phyloP scores from a whole-genome alignment of 2,888 invertebrate genomes.

The Drosophila neotestacea region DNA sequence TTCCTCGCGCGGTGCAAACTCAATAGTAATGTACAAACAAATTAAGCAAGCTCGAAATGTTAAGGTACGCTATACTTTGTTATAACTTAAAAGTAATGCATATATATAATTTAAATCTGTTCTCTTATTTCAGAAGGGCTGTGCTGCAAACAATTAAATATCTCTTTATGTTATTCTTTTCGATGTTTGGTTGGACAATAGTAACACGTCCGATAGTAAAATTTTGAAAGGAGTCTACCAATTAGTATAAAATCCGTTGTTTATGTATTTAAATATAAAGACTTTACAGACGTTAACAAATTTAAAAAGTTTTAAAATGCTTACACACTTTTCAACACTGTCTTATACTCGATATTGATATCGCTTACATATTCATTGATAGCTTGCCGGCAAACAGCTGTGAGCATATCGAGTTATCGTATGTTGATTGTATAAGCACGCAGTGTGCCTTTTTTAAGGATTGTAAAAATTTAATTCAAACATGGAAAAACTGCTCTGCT shows the following conservation, averaged over 20 bases:
- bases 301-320: neutral
- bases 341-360: neutral
- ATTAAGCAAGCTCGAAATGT: conserved; percentile 36
- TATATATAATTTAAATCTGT: too few species aligned
- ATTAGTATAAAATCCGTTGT: conserved; percentile 23
- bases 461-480: conserved; percentile 1
- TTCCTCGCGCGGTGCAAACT: conserved; percentile 28
- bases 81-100: too few species aligned
- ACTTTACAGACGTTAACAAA: neutral
- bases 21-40: conserved; percentile 35
- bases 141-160: conserved; percentile 10
- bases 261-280: conserved; percentile 26
- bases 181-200: conserved; percentile 12
- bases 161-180: conserved; percentile 10
- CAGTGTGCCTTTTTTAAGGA: conserved; percentile 2
- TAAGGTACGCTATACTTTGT: conserved; percentile 20
- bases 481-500: conserved; percentile 49
- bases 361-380: neutral
- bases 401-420: conserved; percentile 20
- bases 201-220: conserved; percentile 5
- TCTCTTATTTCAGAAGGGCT: conserved; percentile 6
- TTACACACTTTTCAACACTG: conserved; percentile 2
- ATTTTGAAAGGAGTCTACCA: conserved; percentile 5
- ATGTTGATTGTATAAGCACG: conserved; percentile 58
- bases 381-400: conserved; percentile 33